A percentile compares a stretch with the other conserved stretches of the same genome.
Conservation (phyloP, 2,113 vertebrate species). For the Calyptomena viridis region DNA sequence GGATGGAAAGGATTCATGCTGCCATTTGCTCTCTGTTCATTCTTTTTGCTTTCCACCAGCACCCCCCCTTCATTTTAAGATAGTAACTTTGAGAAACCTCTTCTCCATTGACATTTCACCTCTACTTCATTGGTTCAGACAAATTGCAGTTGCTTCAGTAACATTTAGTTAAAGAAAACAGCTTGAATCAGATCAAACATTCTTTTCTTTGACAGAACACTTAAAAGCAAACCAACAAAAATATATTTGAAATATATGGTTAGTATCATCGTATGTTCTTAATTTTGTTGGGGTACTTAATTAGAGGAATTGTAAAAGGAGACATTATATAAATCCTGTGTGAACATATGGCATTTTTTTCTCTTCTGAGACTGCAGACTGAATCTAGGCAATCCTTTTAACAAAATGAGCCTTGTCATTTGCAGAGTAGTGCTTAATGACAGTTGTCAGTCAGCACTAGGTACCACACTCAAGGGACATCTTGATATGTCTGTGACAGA, state of each 20-base stretch:
- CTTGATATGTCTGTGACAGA: not conserved
- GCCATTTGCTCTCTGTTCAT: slow-evolving; percentile 32
- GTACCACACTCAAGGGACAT: slow-evolving; percentile 3
- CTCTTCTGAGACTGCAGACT: not conserved
- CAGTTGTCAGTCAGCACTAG: slow-evolving; percentile 39
- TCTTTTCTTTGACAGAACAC: not conserved
- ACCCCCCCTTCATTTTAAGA: not conserved
- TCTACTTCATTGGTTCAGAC: not conserved
- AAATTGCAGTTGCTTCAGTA: not conserved
- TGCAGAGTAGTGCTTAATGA: not conserved
- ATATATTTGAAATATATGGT: not conserved
- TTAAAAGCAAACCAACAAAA: not conserved
- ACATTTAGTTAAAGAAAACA: not conserved
- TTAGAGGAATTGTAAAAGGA: not conserved
- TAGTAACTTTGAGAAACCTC: not conserved
- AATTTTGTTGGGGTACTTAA: not conserved
- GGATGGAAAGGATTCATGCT: not conserved
- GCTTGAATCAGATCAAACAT: not conserved
- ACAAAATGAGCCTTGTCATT: not conserved
- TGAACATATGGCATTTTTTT: not conserved
- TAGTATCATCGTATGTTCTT: not conserved
- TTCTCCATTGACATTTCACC: not conserved
- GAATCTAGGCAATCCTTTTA: slow-evolving; percentile 2
- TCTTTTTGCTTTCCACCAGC: not conserved
- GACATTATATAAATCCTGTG: not conserved